A percentile compares a stretch with the other conserved stretches of the same genome.
Conservation (phyloP, 2,888 invertebrate species). For the Acronicta psi region DNA sequence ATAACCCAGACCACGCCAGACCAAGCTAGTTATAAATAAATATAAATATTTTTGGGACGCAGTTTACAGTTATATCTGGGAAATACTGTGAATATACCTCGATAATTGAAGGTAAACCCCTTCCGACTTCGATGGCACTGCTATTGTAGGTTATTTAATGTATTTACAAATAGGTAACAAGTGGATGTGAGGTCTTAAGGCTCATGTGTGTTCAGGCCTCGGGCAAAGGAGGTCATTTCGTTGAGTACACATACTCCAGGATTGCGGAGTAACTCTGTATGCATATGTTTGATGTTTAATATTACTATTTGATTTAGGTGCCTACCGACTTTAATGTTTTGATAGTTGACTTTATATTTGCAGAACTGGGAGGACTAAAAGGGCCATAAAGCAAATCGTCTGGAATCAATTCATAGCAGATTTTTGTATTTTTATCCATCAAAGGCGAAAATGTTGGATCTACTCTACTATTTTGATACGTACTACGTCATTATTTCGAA, state of each 20-base stretch:
- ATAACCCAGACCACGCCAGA: no score
- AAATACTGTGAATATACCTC: no score
- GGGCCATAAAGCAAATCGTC: no score
- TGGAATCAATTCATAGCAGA: no score
- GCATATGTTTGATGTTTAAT: constrained; percentile 44
- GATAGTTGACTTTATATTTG: constrained; percentile 19
- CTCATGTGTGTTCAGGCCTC: constrained; percentile 30
- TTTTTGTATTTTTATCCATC: no score
- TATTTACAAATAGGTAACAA: constrained; percentile 35
- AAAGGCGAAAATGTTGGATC: no score
- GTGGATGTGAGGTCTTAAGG: constrained; percentile 4
- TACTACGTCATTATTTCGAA: no score
- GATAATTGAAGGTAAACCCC: constrained; percentile 3
- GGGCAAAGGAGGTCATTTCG: constrained; percentile 43
- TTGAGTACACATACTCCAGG: constrained; percentile 38
- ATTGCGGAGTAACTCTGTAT: constrained; percentile 22
- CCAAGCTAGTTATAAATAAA: no score
- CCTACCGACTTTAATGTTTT: constrained; percentile 22
- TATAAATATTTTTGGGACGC: no score
- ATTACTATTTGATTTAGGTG: constrained; percentile 44
- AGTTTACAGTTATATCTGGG: background rate
- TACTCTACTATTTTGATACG: no score
- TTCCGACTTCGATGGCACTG: background rate
- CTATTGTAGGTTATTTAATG: constrained; percentile 27
- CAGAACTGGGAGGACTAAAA: background rate